phyloP scores from a whole-genome alignment of 1,140 invertebrate species.

The Bombus impatiens region DNA sequence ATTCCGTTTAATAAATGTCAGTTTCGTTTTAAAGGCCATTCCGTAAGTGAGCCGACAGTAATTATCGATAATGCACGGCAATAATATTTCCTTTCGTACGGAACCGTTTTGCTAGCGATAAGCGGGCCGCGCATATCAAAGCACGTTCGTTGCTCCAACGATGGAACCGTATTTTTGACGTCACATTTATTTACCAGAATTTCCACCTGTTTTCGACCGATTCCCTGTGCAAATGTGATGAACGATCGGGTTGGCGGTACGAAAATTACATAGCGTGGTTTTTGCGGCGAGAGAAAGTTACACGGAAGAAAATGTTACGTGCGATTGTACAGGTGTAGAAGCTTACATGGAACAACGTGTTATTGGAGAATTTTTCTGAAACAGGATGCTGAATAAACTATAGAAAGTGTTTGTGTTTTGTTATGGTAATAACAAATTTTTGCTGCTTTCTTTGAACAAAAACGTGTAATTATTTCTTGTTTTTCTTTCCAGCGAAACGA shows the following conservation, averaged over 20 bases:
- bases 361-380: not conserved
- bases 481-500: too few relatives aligned
- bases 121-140: not conserved
- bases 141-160: not conserved
- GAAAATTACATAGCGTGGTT: not conserved
- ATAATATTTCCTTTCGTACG: conserved; percentile 38
- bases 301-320: not conserved
- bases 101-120: conserved; percentile 37
- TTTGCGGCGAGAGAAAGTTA: not conserved
- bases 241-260: not conserved
- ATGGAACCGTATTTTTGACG: not conserved
- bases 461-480: too few relatives aligned
- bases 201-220: not conserved
- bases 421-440: not conserved
- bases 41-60: conserved; percentile 59
- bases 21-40: conserved; percentile 61
- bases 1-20: conserved; percentile 70
- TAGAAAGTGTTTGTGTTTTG: not conserved
- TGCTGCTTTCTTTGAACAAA: not conserved
- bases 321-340: not conserved
- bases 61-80: conserved; percentile 60
- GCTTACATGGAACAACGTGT: not conserved
- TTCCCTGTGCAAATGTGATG: not conserved
- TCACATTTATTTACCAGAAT: not conserved
- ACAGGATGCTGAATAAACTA: not conserved